Conservation (phyloP, 2,113 vertebrate species). For the Chloropsis hardwickii region DNA sequence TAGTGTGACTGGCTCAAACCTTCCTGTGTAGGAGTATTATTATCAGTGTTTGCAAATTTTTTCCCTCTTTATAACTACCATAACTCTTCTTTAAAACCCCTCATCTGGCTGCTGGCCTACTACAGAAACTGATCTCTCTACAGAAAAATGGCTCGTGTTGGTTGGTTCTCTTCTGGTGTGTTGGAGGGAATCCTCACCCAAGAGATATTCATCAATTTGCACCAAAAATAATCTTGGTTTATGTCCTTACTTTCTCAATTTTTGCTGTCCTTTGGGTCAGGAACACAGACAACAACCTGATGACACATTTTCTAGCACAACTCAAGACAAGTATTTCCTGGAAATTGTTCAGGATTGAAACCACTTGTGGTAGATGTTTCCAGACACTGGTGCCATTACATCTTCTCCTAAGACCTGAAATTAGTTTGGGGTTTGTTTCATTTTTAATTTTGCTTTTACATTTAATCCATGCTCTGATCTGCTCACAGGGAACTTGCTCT, state of each 20-base stretch:
- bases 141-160: not conserved
- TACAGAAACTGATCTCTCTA: conserved; percentile 42
- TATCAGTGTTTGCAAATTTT: conserved; percentile 68
- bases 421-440: not conserved
- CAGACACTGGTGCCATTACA: conserved; percentile 4
- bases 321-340: not conserved
- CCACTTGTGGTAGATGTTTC: not conserved
- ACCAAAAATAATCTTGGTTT: not conserved
- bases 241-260: not conserved
- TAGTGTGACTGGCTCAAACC: conserved; percentile 56
- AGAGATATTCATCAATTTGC: not conserved
- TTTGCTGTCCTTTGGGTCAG: not conserved
- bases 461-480: not conserved
- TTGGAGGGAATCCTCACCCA: not conserved
- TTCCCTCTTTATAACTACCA: conserved; percentile 59
- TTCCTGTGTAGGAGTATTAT: conserved; percentile 67
- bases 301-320: conserved; percentile 15
- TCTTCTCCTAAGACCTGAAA: conserved; percentile 17
- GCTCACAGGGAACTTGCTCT: conserved; percentile 23
- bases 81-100: conserved; percentile 68
- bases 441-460: not conserved
- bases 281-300: not conserved
- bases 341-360: not conserved
- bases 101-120: conserved; percentile 70
- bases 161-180: conserved; percentile 6